Base-by-base conservation (phyloP, 2,888 invertebrate species). In the Troides helena region DNA sequence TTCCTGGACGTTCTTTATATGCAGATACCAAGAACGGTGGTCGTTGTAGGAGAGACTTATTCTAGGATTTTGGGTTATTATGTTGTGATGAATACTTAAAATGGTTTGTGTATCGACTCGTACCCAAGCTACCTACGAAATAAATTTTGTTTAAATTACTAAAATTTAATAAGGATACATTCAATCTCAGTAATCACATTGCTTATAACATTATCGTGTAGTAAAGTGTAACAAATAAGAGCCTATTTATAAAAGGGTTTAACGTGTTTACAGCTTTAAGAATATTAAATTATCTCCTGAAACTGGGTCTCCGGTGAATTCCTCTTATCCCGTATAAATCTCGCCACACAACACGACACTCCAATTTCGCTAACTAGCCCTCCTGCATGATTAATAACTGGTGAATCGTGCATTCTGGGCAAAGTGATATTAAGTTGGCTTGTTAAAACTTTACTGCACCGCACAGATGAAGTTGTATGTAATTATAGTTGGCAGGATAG, bases 21-120 rank as follows among this genome's bases (percentile, higher is more conserved):
- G 30, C 5, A 30, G 30, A 30, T 30, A 30, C 30, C 98, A 98
- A 66, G 97, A 97, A 69, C 97, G 95, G 85, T 97, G 97, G 89
- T 98, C 97, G 88, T 97, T 97, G 93, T 96, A 97, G 66, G 97
- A 96, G 71, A 98, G 92, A 72, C 96, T 96, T 81, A 98, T 97
- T 76, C 98, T 95, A 23, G 96, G 96, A 89, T 98, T 98, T 87
- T 98, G 97, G 36, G 97, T 97, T 85, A 98, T 98, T 74, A 98
- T 97, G 84, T 96, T 97, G 88, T 97, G 97, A 85, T 98, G 98
- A 81, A 98, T 98, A 71, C 98, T 97, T 69, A 98, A 93, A 80
- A 98, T 97, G 2, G 98, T 98, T 88, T 98, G 98, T 0, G 98
- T 98, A 83, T 98, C 98, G 62, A 98, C 97, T 57, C 97, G 95